Percentiles rank a stretch among this genome's conserved stretches.
Evolutionary conservation across 2,888 invertebrate species (phyloP).

Genomic region (Callinectes sapidus): DNA sequence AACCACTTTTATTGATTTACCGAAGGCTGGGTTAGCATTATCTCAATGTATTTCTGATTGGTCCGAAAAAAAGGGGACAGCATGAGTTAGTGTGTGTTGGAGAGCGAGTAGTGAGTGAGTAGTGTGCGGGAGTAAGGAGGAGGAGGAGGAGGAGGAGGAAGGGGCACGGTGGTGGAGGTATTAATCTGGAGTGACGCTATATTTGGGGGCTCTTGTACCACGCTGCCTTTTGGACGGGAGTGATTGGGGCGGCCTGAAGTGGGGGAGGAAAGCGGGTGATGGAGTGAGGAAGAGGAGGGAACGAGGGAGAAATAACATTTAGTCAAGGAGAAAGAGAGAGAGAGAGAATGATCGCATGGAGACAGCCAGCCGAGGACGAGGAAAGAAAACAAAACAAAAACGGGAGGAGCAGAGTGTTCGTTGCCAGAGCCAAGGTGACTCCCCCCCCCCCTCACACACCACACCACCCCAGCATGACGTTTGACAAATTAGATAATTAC

Average conservation of each 20-base stretch:
- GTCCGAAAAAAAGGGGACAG: not conserved
- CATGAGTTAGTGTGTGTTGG: constrained; percentile 10
- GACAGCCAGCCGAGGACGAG: not conserved
- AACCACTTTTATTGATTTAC: constrained; percentile 35
- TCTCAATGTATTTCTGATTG: constrained; percentile 29
- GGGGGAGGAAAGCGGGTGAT: constrained; percentile 19
- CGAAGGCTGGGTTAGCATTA: constrained; percentile 26
- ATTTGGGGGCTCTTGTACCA: constrained; percentile 32
- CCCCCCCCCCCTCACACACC: too few species aligned
- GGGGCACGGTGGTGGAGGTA: not conserved
- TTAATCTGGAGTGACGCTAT: constrained; percentile 33
- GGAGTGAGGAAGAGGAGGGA: constrained; percentile 34
- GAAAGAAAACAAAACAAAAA: constrained; percentile 27
- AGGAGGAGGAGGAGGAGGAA: not conserved
- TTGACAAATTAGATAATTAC: constrained; percentile 33
- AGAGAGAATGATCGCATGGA: constrained; percentile 37
- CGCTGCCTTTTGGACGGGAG: constrained; percentile 4
- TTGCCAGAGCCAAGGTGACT: constrained; percentile 19
- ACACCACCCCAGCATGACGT: constrained; percentile 20
- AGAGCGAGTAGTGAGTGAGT: not conserved
- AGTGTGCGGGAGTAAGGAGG: not conserved
- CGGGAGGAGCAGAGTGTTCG: not conserved
- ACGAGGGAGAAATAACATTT: constrained; percentile 11
- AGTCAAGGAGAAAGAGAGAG: too few species aligned
- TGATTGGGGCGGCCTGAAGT: constrained; percentile 9